Conservation (phyloP, 2,113 vertebrate species). For the Chlorodrepanis virens region DNA sequence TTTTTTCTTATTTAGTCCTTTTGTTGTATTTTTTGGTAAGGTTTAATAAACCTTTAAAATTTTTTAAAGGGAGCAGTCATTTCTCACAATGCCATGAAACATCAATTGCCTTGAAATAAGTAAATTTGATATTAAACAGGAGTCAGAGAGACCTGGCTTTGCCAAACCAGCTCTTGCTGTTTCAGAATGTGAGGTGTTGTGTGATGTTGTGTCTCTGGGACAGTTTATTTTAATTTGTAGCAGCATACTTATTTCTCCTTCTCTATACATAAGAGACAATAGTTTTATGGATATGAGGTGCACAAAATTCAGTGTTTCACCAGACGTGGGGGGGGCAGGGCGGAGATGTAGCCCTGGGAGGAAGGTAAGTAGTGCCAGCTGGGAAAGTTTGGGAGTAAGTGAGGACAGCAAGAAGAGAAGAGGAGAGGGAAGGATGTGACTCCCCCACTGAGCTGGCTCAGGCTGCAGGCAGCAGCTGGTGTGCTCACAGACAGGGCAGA, state of each 20-base stretch:
- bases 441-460: fast-evolving
- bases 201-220: too few relatives aligned
- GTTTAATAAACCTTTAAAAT: neutral
- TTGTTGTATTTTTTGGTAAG: neutral
- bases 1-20: neutral
- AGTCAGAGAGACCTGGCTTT: neutral
- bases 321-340: fast-evolving
- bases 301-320: neutral
- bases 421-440: fast-evolving
- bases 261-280: neutral
- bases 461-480: too few relatives aligned
- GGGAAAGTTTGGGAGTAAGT: neutral
- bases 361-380: neutral
- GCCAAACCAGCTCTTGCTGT: too few relatives aligned
- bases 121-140: neutral
- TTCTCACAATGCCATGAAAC: neutral
- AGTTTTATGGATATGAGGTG: neutral
- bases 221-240: neutral
- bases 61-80: neutral
- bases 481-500: too few relatives aligned
- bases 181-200: neutral
- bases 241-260: neutral
- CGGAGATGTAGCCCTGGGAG: fast-evolving
- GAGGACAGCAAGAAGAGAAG: neutral
- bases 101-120: neutral